phyloP scores from a whole-genome alignment of 2,113 vertebrate genomes.

The Mungos mungo region DNA sequence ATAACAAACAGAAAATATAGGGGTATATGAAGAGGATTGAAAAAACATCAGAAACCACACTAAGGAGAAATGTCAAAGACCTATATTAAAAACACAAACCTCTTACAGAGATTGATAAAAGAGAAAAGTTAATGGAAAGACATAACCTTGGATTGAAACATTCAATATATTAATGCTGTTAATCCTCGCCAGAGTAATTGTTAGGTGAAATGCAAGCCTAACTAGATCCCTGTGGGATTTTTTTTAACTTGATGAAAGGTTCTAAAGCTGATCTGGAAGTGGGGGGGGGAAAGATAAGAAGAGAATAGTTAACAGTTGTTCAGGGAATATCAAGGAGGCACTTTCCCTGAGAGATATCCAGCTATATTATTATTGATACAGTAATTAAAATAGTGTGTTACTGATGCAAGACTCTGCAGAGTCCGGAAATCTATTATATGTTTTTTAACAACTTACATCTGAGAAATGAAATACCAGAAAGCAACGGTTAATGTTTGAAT shows the following conservation, averaged over 20 bases:
- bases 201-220: conserved; percentile 13
- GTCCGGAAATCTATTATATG: not conserved
- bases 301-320: not conserved
- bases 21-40: not conserved
- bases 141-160: not conserved
- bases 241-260: not conserved
- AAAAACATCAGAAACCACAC: not conserved
- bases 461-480: not conserved
- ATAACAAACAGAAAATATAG: not conserved
- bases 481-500: not conserved
- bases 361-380: not conserved
- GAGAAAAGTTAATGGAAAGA: not conserved
- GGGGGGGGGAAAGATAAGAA: not conserved
- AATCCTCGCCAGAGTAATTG: not conserved
- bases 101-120: not conserved
- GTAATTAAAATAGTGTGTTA: not conserved
- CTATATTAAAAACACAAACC: not conserved
- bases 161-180: not conserved
- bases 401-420: not conserved
- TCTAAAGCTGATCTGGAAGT: not conserved
- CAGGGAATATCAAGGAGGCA: not conserved
- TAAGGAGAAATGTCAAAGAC: not conserved
- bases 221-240: not conserved
- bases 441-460: not conserved
- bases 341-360: not conserved